phyloP scores from a whole-genome alignment of 2,888 invertebrate species.

The Ennomos erosarius region DNA sequence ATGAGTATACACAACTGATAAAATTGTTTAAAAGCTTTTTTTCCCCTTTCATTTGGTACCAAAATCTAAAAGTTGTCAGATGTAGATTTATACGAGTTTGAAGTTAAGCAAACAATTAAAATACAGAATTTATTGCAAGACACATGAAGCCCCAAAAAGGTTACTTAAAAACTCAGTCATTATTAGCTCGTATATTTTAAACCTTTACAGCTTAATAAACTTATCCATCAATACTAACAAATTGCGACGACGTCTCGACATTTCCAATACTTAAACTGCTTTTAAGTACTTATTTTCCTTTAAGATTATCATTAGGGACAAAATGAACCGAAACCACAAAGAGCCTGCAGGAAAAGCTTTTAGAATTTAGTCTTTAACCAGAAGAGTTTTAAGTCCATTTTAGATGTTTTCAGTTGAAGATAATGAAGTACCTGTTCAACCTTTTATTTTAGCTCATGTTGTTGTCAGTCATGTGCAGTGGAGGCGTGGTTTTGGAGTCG shows the following conservation, averaged over 20 bases:
- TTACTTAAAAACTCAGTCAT: conserved; percentile 17
- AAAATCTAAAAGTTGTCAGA: no score
- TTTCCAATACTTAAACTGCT: conserved; percentile 25
- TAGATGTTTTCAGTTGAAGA: not conserved
- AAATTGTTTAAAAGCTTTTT: no score
- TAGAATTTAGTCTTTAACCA: not conserved
- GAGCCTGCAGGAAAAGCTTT: not conserved
- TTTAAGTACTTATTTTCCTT: conserved; percentile 24
- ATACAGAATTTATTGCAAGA: no score
- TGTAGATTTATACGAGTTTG: no score
- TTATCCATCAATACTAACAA: conserved; percentile 26
- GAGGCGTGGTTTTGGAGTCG: conserved; percentile 14
- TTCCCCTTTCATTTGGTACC: no score
- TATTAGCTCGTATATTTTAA: conserved; percentile 18
- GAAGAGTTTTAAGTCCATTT: conserved; percentile 2
- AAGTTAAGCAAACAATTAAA: no score
- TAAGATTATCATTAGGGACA: conserved; percentile 20
- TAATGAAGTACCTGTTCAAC: conserved; percentile 5
- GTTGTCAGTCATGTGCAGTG: conserved; percentile 14
- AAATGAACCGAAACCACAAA: conserved; percentile 6
- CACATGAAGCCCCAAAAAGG: not conserved
- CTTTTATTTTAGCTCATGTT: conserved; percentile 4
- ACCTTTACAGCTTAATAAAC: conserved; percentile 25
- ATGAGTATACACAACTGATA: no score
- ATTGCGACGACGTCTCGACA: conserved; percentile 19